phyloP scores from a whole-genome alignment of 2,797 vertebrate genomes.

The Rallus crepitans region DNA sequence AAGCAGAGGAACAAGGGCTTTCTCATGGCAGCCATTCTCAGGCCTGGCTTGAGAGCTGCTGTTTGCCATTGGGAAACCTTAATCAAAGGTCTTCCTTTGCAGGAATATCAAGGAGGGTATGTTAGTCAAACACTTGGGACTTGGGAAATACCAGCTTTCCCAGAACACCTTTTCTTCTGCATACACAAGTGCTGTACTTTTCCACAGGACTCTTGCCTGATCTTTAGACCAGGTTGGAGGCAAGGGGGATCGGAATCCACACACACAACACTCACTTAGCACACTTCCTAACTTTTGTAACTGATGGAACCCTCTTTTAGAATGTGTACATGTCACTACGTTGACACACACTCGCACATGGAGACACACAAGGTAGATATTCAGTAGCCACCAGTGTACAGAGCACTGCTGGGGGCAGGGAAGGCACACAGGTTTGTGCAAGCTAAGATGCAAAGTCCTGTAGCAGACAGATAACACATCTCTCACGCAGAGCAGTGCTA shows the following conservation, averaged over 20 bases:
- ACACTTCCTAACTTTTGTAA: background rate
- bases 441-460: background rate
- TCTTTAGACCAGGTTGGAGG: background rate
- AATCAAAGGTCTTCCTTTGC: background rate
- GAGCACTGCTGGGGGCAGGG: background rate
- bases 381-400: rapidly evolving
- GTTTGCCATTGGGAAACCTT: background rate
- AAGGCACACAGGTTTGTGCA: background rate
- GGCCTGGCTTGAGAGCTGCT: background rate
- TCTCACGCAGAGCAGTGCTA: background rate
- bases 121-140: background rate
- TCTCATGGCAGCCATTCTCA: background rate
- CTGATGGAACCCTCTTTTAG: background rate
- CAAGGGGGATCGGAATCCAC: background rate
- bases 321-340: background rate
- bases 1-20: background rate
- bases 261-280: background rate
- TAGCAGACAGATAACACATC: background rate
- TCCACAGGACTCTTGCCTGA: background rate
- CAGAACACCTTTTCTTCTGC: background rate
- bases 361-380: background rate
- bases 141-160: background rate
- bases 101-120: background rate
- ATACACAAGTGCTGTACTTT: background rate
- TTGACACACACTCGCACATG: rapidly evolving